Base-by-base conservation (phyloP, 2,113 vertebrate species). In the Cichladusa arquata region DNA sequence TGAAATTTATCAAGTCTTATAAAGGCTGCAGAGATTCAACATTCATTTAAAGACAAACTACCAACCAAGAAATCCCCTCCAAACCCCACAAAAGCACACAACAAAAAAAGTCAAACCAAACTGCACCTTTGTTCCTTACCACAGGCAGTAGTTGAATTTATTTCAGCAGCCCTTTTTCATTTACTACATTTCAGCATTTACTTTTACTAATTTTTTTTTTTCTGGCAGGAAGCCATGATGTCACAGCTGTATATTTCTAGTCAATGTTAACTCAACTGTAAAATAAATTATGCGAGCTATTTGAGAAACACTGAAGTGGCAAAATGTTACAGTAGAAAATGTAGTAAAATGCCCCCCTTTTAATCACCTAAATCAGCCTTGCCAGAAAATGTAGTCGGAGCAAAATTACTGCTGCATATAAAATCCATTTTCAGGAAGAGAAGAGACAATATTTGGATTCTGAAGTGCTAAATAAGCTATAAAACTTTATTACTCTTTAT, bases 271-370 rank as follows among this genome's bases (percentile, higher is more conserved):
- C 10, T 62, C 47, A 90, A 62, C 85, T 90, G 36, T 92, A 96
- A 95, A 95, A 84, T 93, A 94, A 95, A 86, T 81, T 67, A 69
- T 36, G 22, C 38, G 64, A 92, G 72, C 45, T 96, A 73, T 94
- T 96, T 95, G 85, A 94, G 83, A 95, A 97, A 93, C 36, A 84
- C 44, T 80, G 74, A 95, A 94, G 67, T 84, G 50, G 79, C 38
- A 89, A 93, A 97, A 97, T 57, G 1, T 50, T 80, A 54, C 67
- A 40, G 26, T 61, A 88, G 31, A 51, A 80, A 95, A 86, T 71
- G 23, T 7, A 77, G 57, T 40, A 81, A 91, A 81, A 81, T 47
- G 9, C 38, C 61, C 28, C 9, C 13, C 56, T 91, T 95, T 73
- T 83, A 91, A 80, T 86, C 15, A 92, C 53, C 45, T 29, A 88